Conservation (phyloP, 1,140 invertebrate species). For the Pogonognathellus flavescens region DNA sequence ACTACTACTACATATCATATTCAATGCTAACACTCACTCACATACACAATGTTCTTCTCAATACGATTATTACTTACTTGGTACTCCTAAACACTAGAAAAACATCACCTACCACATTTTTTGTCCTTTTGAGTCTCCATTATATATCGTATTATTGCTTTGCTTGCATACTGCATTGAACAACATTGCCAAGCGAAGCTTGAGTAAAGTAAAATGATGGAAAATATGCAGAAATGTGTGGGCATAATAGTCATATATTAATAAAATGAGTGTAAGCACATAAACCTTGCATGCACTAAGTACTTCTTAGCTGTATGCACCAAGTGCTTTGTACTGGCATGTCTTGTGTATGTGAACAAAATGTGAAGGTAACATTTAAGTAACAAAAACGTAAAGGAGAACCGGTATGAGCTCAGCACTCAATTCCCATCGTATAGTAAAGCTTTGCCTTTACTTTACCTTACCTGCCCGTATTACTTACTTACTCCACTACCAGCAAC, state of each 20-base stretch:
- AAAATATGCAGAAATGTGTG: conserved; percentile 41
- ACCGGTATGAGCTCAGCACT: conserved; percentile 43
- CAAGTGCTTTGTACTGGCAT: too few species aligned
- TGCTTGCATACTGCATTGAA: neutral
- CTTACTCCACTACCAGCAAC: neutral
- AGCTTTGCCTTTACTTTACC: too few species aligned
- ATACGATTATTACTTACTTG: neutral
- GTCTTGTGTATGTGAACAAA: neutral
- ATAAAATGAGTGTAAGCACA: conserved; percentile 24
- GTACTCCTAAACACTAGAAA: neutral
- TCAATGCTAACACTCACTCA: neutral
- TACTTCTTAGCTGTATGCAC: neutral
- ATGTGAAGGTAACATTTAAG: neutral
- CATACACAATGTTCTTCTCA: neutral
- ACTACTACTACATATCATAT: neutral
- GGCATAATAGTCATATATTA: conserved; percentile 15
- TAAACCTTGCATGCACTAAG: neutral
- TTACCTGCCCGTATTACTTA: too few species aligned
- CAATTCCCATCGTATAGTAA: conserved; percentile 8
- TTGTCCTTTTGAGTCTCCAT: conserved; percentile 39
- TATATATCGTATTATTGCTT: neutral
- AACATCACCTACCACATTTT: neutral
- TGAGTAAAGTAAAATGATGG: neutral
- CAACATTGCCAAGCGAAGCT: conserved; percentile 22
- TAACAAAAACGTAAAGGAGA: neutral